phyloP scores from a whole-genome alignment of 2,888 invertebrate genomes.

The Luperina nickerlii region DNA sequence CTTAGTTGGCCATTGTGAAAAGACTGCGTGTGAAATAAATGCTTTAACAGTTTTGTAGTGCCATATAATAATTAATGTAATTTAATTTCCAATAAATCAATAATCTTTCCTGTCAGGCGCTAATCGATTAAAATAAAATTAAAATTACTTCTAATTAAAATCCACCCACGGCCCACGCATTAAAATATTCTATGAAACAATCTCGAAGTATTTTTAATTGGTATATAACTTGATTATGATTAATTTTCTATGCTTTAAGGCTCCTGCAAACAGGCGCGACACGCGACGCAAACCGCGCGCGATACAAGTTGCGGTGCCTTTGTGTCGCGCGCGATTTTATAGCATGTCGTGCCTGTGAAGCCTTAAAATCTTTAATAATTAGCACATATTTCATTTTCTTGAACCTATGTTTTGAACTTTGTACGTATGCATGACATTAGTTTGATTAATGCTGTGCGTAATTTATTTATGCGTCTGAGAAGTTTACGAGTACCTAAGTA shows the following conservation, averaged over 20 bases:
- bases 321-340: no score
- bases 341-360: no score
- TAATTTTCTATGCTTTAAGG: no score
- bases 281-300: no score
- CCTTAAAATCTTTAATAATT: conserved; percentile 26
- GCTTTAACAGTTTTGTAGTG: neutral
- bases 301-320: no score
- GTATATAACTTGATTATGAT: no score
- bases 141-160: conserved; percentile 22
- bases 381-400: conserved; percentile 10
- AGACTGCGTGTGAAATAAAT: neutral
- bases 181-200: neutral
- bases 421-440: conserved; percentile 6
- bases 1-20: no score
- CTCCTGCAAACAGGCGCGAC: no score
- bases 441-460: conserved; percentile 21
- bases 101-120: neutral
- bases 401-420: conserved; percentile 3
- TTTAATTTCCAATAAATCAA: neutral
- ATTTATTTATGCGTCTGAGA: conserved; percentile 47
- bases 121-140: neutral
- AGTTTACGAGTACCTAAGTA: conserved; percentile 30
- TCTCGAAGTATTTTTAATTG: conserved; percentile 14
- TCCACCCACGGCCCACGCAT: neutral
- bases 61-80: neutral